These are phyloP conservation scores for Synergus laeviventris DNA, from an alignment of 2,888 invertebrate species.

Conservation along the genomic window DNA sequence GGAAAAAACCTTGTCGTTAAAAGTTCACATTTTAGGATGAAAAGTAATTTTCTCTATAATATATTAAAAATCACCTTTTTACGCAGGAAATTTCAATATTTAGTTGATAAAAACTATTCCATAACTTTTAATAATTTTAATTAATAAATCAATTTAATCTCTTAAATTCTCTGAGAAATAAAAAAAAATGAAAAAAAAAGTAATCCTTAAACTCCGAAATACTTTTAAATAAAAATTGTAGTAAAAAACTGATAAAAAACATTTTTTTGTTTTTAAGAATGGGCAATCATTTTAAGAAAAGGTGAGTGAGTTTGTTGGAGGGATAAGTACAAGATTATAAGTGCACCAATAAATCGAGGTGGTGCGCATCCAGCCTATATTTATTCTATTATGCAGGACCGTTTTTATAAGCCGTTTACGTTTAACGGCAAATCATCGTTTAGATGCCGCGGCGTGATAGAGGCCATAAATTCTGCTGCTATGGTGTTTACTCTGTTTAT, in stretches of 20 bases:
- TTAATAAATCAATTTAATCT: no score
- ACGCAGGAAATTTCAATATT: no score
- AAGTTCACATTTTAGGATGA: no score
- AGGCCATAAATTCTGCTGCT: slow-evolving; percentile 68
- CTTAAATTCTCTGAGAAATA: no score
- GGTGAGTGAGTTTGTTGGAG: not conserved
- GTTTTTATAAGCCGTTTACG: slow-evolving; percentile 71
- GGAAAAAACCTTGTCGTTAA: no score
- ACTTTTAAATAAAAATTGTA: not conserved
- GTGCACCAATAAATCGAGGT: slow-evolving; percentile 74
- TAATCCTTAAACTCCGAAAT: no score
- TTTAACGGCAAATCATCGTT: slow-evolving; percentile 75
- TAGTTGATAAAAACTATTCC: no score
- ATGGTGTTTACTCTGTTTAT: slow-evolving; percentile 61
- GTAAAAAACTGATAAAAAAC: not conserved
- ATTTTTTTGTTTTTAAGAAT: not conserved
- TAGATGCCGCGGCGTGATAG: slow-evolving; percentile 74
- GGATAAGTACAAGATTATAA: slow-evolving; percentile 55
- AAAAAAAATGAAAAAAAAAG: no score
- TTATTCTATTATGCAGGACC: slow-evolving; percentile 75
- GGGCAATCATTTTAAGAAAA: not conserved
- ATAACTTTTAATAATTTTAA: no score
- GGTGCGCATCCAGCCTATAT: slow-evolving; percentile 71
- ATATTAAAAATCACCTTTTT: no score
- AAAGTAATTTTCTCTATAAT: no score